Conservation (phyloP, 2,888 invertebrate genomes). For the Rhagium mordax region DNA sequence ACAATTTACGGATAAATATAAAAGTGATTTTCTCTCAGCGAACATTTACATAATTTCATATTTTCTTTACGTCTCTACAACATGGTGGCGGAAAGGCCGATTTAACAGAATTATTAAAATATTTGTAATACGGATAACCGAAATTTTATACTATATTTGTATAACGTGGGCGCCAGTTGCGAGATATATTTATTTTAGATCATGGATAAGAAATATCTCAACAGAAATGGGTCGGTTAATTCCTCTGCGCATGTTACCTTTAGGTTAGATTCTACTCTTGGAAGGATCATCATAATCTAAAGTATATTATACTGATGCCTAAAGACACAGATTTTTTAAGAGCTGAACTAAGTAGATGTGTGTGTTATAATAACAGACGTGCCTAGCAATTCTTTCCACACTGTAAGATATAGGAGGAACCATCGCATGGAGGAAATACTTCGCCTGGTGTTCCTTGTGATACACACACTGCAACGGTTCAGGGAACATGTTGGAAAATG, state of each 20-base stretch:
- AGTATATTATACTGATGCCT: not conserved
- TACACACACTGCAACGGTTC: too few relatives aligned
- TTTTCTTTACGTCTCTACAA: not conserved
- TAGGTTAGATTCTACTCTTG: not conserved
- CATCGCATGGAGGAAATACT: too few relatives aligned
- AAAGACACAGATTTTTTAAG: not conserved
- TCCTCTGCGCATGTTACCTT: not conserved
- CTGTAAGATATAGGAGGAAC: too few relatives aligned
- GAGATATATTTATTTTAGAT: not conserved
- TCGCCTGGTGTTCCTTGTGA: too few relatives aligned
- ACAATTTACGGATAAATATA: slow-evolving; percentile 4
- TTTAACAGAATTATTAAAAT: slow-evolving; percentile 15
- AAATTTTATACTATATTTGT: slow-evolving; percentile 1
- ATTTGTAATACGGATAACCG: slow-evolving; percentile 1
- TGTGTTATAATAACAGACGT: too few relatives aligned
- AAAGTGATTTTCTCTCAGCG: slow-evolving; percentile 10
- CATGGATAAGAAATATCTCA: not conserved
- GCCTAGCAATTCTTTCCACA: too few relatives aligned
- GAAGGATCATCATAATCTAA: not conserved
- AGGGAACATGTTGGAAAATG: too few relatives aligned
- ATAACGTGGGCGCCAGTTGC: not conserved
- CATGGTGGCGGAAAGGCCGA: not conserved
- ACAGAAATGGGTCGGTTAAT: not conserved
- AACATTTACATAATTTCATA: slow-evolving; percentile 14
- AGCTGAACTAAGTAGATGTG: too few relatives aligned